phyloP scores from a whole-genome alignment of 2,113 vertebrate genomes.

The Halcyon senegalensis region DNA sequence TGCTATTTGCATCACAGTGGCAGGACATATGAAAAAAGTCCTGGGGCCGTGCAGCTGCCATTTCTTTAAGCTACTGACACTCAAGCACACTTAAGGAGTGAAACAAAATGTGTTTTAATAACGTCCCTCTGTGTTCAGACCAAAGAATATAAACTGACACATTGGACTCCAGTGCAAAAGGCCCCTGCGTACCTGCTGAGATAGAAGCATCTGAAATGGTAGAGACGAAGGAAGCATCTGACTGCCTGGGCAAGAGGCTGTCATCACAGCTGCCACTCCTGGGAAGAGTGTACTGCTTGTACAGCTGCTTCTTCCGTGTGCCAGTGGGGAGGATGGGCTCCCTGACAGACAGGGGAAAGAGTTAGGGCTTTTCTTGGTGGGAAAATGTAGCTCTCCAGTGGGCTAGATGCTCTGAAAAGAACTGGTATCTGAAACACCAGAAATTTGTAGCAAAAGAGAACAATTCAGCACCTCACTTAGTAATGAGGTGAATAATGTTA shows the following conservation, averaged over 20 bases:
- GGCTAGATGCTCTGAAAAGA: background rate
- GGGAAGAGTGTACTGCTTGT: rapidly evolving
- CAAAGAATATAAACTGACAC: background rate
- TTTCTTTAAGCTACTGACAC: background rate
- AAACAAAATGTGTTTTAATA: slow-evolving; percentile 2
- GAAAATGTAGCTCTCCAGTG: background rate
- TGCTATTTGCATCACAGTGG: background rate
- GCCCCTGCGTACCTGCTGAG: background rate
- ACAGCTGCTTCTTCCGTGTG: rapidly evolving
- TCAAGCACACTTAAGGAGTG: background rate
- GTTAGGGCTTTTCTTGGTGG: rapidly evolving
- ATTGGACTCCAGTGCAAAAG: background rate
- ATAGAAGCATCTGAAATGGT: background rate
- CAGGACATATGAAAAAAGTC: background rate
- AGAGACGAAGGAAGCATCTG: background rate
- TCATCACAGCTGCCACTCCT: background rate
- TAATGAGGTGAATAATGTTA: background rate
- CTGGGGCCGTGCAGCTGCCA: slow-evolving; percentile 11
- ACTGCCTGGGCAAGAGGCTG: background rate
- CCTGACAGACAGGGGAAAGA: background rate
- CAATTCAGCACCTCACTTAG: background rate
- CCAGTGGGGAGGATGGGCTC: background rate
- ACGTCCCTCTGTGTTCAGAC: background rate
- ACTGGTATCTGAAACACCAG: background rate
- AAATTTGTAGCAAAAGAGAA: background rate